Percentiles rank a stretch among this genome's conserved stretches.
These are phyloP conservation scores for Coelopa pilipes DNA, from an alignment of 2,888 invertebrate genomes.

Conservation along the genomic window DNA sequence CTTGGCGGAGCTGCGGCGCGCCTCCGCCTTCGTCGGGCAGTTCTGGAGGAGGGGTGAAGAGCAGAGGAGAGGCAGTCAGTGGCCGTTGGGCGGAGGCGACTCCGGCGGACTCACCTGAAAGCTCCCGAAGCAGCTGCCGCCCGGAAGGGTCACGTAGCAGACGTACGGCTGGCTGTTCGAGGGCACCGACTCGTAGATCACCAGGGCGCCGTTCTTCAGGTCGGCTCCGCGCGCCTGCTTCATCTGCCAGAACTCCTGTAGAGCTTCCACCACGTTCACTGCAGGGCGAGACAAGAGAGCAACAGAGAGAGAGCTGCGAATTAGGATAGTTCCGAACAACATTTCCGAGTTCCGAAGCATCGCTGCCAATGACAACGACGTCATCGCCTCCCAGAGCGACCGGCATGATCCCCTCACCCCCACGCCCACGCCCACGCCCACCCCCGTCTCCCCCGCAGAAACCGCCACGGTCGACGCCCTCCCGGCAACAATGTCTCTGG, in stretches of 20 bases:
- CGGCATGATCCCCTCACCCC: too few relatives aligned
- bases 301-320: too few relatives aligned
- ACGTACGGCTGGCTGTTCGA: slow-evolving; percentile 91
- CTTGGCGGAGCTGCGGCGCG: slow-evolving; percentile 92
- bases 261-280: slow-evolving; percentile 95
- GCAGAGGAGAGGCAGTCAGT: background rate
- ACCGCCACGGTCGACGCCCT: too few relatives aligned
- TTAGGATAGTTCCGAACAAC: too few relatives aligned
- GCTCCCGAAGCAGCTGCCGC: slow-evolving; percentile 95
- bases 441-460: too few relatives aligned
- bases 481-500: too few relatives aligned
- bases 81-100: background rate
- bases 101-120: slow-evolving; percentile 76
- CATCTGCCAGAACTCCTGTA: slow-evolving; percentile 98
- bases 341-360: too few relatives aligned
- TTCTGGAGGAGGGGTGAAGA: slow-evolving; percentile 72
- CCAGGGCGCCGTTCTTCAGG: slow-evolving; percentile 86
- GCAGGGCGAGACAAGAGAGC: slow-evolving; percentile 45
- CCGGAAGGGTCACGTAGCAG: slow-evolving; percentile 93
- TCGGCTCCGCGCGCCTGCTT: slow-evolving; percentile 89
- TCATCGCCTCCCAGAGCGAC: too few relatives aligned
- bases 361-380: too few relatives aligned
- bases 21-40: slow-evolving; percentile 95
- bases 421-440: too few relatives aligned
- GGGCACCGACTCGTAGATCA: slow-evolving; percentile 95